phyloP scores from a whole-genome alignment of 2,797 vertebrate species.

The Cossypha caffra region DNA sequence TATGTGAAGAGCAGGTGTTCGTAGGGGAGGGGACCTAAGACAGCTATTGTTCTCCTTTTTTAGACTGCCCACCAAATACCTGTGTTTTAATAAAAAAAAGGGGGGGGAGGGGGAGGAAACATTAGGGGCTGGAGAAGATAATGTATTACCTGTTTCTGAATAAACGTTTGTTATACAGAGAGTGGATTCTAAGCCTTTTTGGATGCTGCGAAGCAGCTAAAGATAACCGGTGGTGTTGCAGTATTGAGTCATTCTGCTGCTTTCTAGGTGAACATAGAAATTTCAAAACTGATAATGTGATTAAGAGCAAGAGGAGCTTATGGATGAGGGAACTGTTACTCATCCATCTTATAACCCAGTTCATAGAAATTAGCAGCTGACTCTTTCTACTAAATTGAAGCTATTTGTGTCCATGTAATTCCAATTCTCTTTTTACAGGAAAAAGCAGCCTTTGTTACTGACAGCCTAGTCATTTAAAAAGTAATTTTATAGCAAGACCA shows the following conservation, averaged over 20 bases:
- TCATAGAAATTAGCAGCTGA: background rate
- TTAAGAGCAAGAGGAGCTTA: background rate
- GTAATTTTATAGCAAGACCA: background rate
- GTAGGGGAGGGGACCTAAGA: background rate
- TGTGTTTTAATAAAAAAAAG: slow-evolving; percentile 31
- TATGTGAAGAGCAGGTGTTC: background rate
- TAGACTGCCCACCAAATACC: slow-evolving; percentile 12
- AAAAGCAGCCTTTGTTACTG: background rate
- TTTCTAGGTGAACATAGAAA: background rate
- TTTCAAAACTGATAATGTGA: background rate
- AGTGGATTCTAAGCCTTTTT: slow-evolving; percentile 42
- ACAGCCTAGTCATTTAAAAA: background rate
- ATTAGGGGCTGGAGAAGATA: slow-evolving; percentile 44
- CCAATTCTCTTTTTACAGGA: background rate
- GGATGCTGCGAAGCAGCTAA: background rate
- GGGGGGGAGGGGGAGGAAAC: slow-evolving; percentile 13
- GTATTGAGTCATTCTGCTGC: rapidly evolving
- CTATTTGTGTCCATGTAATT: background rate
- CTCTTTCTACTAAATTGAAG: background rate
- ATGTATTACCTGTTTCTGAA: slow-evolving; percentile 77
- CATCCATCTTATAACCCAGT: background rate
- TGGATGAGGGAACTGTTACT: background rate
- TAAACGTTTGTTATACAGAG: slow-evolving; percentile 81
- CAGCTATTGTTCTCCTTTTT: slow-evolving; percentile 33
- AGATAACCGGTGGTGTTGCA: background rate